A percentile compares a stretch with the other conserved stretches of the same genome.
Evolutionary conservation across 2,113 vertebrate species (phyloP).

Genomic region (Macheiramphus alcinus): DNA sequence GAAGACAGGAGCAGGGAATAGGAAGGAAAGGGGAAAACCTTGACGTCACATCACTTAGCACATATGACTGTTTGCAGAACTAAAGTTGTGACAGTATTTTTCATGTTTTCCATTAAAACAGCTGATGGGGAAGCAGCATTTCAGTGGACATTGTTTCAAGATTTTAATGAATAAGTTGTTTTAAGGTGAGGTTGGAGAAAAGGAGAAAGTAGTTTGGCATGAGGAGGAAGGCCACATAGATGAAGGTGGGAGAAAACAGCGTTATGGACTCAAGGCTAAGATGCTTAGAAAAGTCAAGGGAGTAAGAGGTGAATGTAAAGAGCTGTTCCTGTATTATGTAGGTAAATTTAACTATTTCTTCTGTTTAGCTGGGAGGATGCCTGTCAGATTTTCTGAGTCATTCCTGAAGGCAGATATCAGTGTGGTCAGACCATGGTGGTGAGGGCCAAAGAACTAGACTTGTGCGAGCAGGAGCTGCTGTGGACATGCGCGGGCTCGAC

Average conservation of each 20-base stretch:
- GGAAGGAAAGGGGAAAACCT: neutral
- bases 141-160: neutral
- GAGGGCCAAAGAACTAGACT: neutral
- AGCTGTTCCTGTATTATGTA: neutral
- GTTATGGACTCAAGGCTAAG: neutral
- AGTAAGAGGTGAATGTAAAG: neutral
- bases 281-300: neutral
- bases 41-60: neutral
- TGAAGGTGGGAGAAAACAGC: neutral
- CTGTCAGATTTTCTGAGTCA: neutral
- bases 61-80: neutral
- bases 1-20: neutral
- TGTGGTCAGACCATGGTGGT: neutral
- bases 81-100: neutral
- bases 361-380: neutral
- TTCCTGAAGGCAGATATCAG: neutral
- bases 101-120: neutral
- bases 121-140: neutral
- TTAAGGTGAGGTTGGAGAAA: neutral
- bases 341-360: neutral
- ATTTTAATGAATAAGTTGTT: neutral
- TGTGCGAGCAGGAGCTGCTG: neutral
- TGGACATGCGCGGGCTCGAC: rapidly evolving
- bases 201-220: neutral
- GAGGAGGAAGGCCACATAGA: neutral